phyloP scores from a whole-genome alignment of 1,140 invertebrate genomes.

The Andricus grossulariae region DNA sequence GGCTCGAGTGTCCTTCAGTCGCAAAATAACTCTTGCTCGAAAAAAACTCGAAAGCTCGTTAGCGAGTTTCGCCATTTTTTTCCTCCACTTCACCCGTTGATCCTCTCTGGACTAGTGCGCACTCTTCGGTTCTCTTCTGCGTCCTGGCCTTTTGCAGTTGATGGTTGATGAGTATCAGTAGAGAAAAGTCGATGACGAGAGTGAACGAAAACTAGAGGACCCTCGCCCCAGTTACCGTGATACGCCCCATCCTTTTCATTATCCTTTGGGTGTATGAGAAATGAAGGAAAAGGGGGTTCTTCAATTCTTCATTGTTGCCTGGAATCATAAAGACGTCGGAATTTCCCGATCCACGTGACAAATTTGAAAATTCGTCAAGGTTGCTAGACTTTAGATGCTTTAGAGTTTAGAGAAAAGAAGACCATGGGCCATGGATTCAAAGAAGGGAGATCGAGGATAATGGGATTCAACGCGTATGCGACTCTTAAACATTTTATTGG shows the following conservation, averaged over 20 bases:
- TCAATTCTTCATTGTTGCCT: neutral
- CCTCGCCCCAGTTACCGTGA: conserved; percentile 23
- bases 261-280: neutral
- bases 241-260: conserved; percentile 25
- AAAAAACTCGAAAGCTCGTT: conserved; percentile 65
- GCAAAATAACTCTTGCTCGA: conserved; percentile 49
- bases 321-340: neutral
- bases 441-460: too few relatives aligned
- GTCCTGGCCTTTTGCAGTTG: neutral
- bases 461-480: too few relatives aligned
- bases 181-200: conserved; percentile 8
- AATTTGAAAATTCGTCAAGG: neutral
- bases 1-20: conserved; percentile 56
- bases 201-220: conserved; percentile 22
- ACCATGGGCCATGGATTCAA: too few relatives aligned
- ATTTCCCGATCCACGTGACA: neutral
- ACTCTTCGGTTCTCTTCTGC: conserved; percentile 17
- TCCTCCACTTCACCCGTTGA: conserved; percentile 35
- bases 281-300: too few relatives aligned
- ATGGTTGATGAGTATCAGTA: neutral
- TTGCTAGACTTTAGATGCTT: too few relatives aligned
- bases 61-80: conserved; percentile 62
- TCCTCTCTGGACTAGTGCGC: conserved; percentile 10
- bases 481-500: too few relatives aligned
- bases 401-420: too few relatives aligned